Evolutionary conservation across 2,888 invertebrate species (phyloP).

Genomic region (Halocaridina rubra): DNA sequence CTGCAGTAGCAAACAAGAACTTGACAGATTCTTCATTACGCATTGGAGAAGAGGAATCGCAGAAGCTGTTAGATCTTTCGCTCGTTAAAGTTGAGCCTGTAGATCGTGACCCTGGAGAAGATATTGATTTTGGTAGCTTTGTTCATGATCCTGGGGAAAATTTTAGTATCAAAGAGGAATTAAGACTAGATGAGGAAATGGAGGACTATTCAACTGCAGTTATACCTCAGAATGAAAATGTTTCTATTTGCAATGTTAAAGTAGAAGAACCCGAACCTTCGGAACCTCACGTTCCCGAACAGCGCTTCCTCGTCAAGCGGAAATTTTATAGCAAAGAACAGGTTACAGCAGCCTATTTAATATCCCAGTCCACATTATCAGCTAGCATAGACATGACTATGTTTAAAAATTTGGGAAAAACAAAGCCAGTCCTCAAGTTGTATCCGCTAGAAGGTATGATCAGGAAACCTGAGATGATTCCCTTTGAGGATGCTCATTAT

Average conservation of each 20-base stretch:
- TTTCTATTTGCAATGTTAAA: constrained; percentile 13
- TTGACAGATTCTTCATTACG: too few relatives aligned
- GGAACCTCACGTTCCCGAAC: constrained; percentile 13
- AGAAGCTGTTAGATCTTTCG: constrained; percentile 16
- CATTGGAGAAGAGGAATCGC: neutral
- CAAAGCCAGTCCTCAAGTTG: constrained; percentile 22
- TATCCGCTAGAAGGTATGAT: constrained; percentile 31
- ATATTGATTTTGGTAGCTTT: constrained; percentile 10
- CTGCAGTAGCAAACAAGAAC: too few relatives aligned
- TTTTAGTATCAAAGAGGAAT: constrained; percentile 36
- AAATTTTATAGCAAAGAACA: constrained; percentile 55
- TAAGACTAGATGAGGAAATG: constrained; percentile 33
- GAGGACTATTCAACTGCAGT: neutral
- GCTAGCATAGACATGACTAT: constrained; percentile 55
- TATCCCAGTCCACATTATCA: constrained; percentile 58
- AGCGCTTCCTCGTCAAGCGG: constrained; percentile 41
- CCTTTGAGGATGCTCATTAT: constrained; percentile 42
- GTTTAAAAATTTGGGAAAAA: constrained; percentile 50
- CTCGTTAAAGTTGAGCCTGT: constrained; percentile 37
- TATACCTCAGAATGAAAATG: neutral
- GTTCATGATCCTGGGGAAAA: constrained; percentile 41
- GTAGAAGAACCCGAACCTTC: neutral
- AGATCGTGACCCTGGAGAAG: constrained; percentile 33
- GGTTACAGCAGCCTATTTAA: constrained; percentile 53
- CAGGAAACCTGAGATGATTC: neutral